Evolutionary conservation across 2,113 vertebrate genomes (phyloP).

Genomic region (Callipepla californica): DNA sequence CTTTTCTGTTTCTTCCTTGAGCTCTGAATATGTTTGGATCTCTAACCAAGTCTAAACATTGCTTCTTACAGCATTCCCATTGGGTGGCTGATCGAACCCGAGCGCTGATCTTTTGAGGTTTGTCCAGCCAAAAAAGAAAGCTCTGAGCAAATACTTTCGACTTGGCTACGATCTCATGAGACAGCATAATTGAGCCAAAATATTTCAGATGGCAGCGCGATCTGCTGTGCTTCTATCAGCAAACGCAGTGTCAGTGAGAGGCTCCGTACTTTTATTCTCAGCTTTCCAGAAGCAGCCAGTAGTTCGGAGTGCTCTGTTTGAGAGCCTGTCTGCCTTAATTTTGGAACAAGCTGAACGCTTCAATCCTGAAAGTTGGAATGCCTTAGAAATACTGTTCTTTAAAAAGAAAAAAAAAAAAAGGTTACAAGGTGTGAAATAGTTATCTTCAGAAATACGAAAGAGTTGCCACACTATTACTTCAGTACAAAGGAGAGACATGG

Average conservation of each 20-base stretch:
- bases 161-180: not conserved
- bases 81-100: not conserved
- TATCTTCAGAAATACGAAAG: not conserved
- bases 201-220: not conserved
- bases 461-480: not conserved
- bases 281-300: not conserved
- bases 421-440: not conserved
- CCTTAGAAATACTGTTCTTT: not conserved
- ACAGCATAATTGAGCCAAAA: not conserved
- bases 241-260: not conserved
- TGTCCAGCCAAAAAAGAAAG: not conserved
- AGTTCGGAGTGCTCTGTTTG: not conserved
- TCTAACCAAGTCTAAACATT: not conserved
- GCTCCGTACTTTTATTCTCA: not conserved
- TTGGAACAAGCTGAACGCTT: not conserved
- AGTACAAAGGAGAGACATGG: not conserved
- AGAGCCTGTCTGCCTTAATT: not conserved
- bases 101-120: not conserved
- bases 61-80: fast-evolving
- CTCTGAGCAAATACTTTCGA: not conserved
- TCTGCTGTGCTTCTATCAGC: not conserved
- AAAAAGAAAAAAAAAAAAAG: not conserved
- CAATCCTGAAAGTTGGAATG: not conserved
- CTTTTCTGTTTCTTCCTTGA: not conserved
- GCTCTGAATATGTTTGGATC: not conserved